Evolutionary conservation across 2,113 vertebrate genomes (phyloP).

Genomic region (Hydrochoerus hydrochaeris): DNA sequence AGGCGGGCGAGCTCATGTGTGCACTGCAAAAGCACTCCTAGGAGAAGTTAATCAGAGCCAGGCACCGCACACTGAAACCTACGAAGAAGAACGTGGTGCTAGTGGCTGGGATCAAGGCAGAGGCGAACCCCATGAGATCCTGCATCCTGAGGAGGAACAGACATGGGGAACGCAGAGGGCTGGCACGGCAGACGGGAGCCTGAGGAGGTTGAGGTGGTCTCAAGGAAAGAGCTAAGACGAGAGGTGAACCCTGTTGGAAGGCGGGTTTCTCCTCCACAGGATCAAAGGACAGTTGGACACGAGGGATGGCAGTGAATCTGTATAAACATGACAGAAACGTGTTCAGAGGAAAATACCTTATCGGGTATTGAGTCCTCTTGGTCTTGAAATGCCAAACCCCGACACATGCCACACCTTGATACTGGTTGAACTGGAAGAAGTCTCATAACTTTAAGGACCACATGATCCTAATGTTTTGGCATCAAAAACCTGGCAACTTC

Average conservation of each 20-base stretch:
- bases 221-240: conserved; percentile 21
- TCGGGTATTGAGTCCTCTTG: neutral
- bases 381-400: neutral
- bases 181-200: neutral
- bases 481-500: neutral
- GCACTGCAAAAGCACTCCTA: neutral
- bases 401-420: neutral
- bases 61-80: neutral
- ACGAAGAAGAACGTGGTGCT: neutral
- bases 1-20: neutral
- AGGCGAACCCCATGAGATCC: neutral
- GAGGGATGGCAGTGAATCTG: neutral
- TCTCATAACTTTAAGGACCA: neutral
- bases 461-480: neutral
- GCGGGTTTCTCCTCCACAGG: neutral
- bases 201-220: neutral
- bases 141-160: neutral
- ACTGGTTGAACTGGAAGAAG: neutral
- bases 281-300: neutral
- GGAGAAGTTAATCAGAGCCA: neutral
- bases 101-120: neutral
- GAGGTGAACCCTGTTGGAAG: neutral
- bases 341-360: neutral
- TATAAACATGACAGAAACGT: neutral
- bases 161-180: neutral